Conservation (phyloP, 2,888 invertebrate species). For the Euplagia quadripunctaria region DNA sequence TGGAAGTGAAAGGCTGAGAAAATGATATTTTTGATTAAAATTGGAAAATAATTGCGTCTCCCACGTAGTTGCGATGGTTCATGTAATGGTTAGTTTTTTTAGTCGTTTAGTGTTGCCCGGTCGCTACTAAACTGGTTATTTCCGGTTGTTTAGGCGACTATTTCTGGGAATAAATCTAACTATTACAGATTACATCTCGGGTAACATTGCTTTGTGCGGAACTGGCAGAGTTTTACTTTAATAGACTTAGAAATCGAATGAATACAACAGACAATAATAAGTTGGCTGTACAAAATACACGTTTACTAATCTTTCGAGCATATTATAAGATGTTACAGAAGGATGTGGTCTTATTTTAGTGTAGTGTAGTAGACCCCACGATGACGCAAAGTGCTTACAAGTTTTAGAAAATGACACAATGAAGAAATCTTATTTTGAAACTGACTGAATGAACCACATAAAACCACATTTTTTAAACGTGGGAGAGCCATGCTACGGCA, state of each 20-base stretch:
- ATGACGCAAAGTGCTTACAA: not conserved
- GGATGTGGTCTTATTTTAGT: not conserved
- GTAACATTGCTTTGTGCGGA: slow-evolving; percentile 8
- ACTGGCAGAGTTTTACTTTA: not conserved
- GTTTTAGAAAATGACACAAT: too few species aligned
- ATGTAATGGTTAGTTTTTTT: slow-evolving; percentile 75
- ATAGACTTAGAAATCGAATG: slow-evolving; percentile 1
- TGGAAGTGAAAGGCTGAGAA: slow-evolving; percentile 85
- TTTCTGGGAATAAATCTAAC: slow-evolving; percentile 43
- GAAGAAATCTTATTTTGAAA: too few species aligned
- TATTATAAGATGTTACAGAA: not conserved
- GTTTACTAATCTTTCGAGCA: not conserved
- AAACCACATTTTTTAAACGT: too few species aligned
- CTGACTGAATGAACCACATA: too few species aligned
- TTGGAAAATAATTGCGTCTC: slow-evolving; percentile 87
- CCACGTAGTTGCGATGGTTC: slow-evolving; percentile 75
- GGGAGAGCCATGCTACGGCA: too few species aligned
- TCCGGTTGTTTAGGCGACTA: slow-evolving; percentile 64
- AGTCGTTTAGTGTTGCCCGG: slow-evolving; percentile 72
- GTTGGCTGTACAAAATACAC: not conserved
- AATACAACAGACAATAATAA: not conserved
- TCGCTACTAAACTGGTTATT: slow-evolving; percentile 71
- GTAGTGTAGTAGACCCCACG: not conserved
- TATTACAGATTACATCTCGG: slow-evolving; percentile 46
- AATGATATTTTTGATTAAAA: slow-evolving; percentile 87